These are phyloP conservation scores for Polypterus senegalus DNA, from an alignment of 2,113 vertebrate species.

Conservation along the genomic window DNA sequence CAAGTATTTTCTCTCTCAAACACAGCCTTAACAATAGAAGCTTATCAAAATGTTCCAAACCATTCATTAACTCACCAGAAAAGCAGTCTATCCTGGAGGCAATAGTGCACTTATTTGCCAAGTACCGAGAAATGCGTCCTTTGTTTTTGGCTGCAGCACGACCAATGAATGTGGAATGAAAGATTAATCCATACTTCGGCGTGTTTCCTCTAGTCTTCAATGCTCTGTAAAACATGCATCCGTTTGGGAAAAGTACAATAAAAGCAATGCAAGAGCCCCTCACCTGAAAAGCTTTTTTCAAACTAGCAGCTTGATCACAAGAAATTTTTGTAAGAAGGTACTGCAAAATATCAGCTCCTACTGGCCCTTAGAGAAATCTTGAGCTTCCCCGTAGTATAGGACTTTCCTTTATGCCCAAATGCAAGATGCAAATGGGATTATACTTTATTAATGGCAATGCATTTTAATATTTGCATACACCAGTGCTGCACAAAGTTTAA, in stretches of 20 bases:
- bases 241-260: background rate
- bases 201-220: slow-evolving; percentile 89
- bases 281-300: too few relatives aligned
- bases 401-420: too few relatives aligned
- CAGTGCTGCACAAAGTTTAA: too few relatives aligned
- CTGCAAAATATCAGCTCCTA: too few relatives aligned
- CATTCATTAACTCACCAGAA: slow-evolving; percentile 54
- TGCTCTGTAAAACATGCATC: slow-evolving; percentile 51
- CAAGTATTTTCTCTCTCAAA: background rate
- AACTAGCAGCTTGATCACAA: too few relatives aligned
- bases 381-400: too few relatives aligned
- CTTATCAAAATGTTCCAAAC: background rate
- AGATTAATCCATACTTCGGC: slow-evolving; percentile 92
- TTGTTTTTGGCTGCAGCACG: slow-evolving; percentile 92
- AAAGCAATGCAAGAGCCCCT: too few relatives aligned
- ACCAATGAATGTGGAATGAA: slow-evolving; percentile 95
- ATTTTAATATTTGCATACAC: too few relatives aligned
- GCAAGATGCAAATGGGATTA: too few relatives aligned
- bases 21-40: background rate
- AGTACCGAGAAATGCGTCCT: slow-evolving; percentile 89
- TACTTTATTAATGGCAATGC: too few relatives aligned
- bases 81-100: slow-evolving; percentile 93
- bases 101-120: slow-evolving; percentile 95
- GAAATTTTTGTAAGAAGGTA: too few relatives aligned
- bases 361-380: too few relatives aligned